Base-by-base conservation (phyloP, 2,797 vertebrate species). In the Acanthiza pusilla region DNA sequence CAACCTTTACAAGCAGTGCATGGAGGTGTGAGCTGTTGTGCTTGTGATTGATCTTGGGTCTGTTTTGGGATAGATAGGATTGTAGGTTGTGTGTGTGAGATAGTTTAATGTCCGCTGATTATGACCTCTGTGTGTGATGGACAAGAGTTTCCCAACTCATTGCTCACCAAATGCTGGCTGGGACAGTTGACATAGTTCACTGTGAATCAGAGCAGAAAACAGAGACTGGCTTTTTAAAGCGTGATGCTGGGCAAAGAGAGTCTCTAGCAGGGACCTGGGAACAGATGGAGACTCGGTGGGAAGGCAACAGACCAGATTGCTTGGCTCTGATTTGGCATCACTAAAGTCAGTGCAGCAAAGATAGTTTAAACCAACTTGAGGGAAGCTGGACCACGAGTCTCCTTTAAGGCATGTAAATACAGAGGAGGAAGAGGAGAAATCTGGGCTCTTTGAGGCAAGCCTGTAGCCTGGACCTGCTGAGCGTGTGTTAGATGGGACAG, bases 281-380 rank as follows among this genome's bases (percentile, higher is more conserved):
- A 55, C 95, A 94, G 95, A 96, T 94, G 95, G 95, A 88, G 60
- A 18, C 80, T 91, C 13, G 0, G 63, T 55, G 58, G 91, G 94
- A 95, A 86, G 71, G 34, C 84, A 93, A 36, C 60, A 90, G 88
- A 87, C 71, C 96, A 96, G 93, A 93, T 91, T 97, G 83, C 71
- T 63, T 90, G 53, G 50, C 81, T 91, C 34, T 74, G 9, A 79
- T 82, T 95, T 95, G 89, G 88, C 93, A 79, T 70, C 6, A 12
- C 85, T 76, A 3, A 74, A 95, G 67, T 93, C 85, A 89, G 77
- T 80, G 81, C 71, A 85, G 94, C 71, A 77, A 79, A 76, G 67
- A 60, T 50, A 20, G 48, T 82, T 90, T 57, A 70, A 86, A 67
- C 60, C 71, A 55, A 22, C 88, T 90, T 45, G 26, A 63, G 58